phyloP scores from a whole-genome alignment of 2,888 invertebrate species.

The Lathronympha strigana region DNA sequence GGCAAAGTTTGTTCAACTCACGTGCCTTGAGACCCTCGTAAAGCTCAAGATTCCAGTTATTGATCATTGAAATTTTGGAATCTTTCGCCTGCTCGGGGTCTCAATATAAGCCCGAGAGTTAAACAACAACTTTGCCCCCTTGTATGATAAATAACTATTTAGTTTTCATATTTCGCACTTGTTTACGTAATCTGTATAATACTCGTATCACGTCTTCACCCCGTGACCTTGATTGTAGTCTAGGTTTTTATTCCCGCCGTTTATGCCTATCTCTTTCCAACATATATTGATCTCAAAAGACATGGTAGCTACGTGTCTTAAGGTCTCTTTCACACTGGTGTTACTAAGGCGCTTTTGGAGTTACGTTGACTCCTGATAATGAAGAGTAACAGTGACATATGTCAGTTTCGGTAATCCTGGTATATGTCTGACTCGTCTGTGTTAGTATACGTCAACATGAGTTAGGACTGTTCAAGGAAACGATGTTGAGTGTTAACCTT shows the following conservation, averaged over 20 bases:
- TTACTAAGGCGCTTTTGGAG: neutral
- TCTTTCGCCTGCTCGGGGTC: too few relatives aligned
- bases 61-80: too few relatives aligned
- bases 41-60: too few relatives aligned
- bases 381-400: slow-evolving; percentile 31
- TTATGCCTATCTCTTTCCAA: too few relatives aligned
- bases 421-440: slow-evolving; percentile 12
- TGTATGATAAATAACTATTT: too few relatives aligned
- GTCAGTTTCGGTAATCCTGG: slow-evolving; percentile 3
- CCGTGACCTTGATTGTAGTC: neutral
- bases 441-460: slow-evolving; percentile 4
- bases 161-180: too few relatives aligned
- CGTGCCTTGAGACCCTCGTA: too few relatives aligned
- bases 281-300: neutral
- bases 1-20: too few relatives aligned
- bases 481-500: neutral
- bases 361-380: slow-evolving; percentile 24
- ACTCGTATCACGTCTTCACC: neutral
- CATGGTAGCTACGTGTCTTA: neutral
- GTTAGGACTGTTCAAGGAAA: neutral
- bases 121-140: too few relatives aligned
- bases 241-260: too few relatives aligned
- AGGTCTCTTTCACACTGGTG: neutral
- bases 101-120: too few relatives aligned
- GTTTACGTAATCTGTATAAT: too few relatives aligned